These are phyloP conservation scores for Saccostrea echinata DNA, from an alignment of 1,140 invertebrate species.

Conservation along the genomic window DNA sequence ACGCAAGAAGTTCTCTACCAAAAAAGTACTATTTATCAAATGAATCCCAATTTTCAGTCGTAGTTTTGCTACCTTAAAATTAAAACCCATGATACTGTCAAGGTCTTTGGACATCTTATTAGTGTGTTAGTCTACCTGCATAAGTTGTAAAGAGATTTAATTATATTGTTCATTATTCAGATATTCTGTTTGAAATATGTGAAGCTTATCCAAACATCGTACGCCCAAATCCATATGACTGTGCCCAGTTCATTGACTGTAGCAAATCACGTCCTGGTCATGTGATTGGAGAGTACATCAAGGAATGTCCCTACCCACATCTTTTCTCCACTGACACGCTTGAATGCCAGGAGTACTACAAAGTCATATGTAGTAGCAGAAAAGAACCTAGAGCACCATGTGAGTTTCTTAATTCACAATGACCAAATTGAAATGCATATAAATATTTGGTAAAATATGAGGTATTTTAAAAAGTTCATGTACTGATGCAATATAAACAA, in stretches of 20 bases:
- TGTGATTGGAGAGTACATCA: slow-evolving; percentile 39
- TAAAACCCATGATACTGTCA: background rate
- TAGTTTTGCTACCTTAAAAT: background rate
- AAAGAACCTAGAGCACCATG: slow-evolving; percentile 62
- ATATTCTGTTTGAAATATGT: slow-evolving; percentile 40
- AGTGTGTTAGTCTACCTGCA: too few species aligned
- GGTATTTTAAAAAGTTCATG: background rate
- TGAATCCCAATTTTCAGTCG: too few species aligned
- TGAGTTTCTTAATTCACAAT: slow-evolving; percentile 42
- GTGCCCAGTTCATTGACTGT: slow-evolving; percentile 72
- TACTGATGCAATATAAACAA: too few species aligned
- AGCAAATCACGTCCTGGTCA: slow-evolving; percentile 55
- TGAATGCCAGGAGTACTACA: slow-evolving; percentile 54
- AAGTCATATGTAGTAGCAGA: slow-evolving; percentile 53
- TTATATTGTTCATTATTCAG: slow-evolving; percentile 19
- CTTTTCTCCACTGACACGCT: slow-evolving; percentile 51
- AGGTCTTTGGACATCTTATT: background rate
- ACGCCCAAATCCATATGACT: slow-evolving; percentile 60
- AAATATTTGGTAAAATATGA: background rate
- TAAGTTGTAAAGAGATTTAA: background rate
- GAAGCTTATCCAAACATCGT: slow-evolving; percentile 41
- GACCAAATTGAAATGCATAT: background rate
- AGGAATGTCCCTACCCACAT: slow-evolving; percentile 52
- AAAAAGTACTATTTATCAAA: too few species aligned
- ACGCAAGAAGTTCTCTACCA: too few species aligned